These are phyloP conservation scores for Heteromurus nitidus DNA, from an alignment of 2,888 invertebrate species.

Conservation along the genomic window DNA sequence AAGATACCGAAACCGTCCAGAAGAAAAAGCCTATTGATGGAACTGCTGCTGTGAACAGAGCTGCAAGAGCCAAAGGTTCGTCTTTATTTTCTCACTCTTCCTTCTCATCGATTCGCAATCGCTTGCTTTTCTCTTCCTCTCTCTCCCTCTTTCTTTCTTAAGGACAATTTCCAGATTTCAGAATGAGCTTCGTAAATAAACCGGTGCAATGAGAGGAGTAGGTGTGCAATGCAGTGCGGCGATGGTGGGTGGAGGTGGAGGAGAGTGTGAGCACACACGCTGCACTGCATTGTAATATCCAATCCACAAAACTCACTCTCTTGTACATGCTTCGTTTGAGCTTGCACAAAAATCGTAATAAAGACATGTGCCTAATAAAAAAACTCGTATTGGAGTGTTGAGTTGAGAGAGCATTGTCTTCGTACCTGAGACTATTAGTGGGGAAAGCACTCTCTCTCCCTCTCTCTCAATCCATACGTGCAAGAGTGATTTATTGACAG, in stretches of 20 bases:
- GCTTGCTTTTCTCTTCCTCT: constrained; percentile 6
- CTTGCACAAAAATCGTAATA: too few relatives aligned
- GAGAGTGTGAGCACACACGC: neutral
- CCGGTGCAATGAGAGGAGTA: constrained; percentile 35
- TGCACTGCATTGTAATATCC: neutral
- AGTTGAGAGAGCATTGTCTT: too few relatives aligned
- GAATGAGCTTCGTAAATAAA: constrained; percentile 29
- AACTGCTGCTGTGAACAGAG: constrained; percentile 67
- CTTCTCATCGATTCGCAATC: constrained; percentile 40
- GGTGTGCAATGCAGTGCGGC: neutral
- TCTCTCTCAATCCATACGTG: constrained; percentile 36
- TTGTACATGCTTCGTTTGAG: too few relatives aligned
- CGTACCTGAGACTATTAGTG: neutral
- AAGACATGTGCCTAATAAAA: too few relatives aligned
- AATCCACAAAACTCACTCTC: too few relatives aligned
- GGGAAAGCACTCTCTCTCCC: neutral
- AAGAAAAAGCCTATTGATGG: constrained; percentile 70
- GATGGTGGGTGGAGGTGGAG: neutral
- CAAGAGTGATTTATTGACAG: constrained; percentile 62
- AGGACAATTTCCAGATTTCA: constrained; percentile 37
- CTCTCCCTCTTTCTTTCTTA: constrained; percentile 5
- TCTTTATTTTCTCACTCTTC: constrained; percentile 16
- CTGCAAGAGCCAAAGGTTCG: constrained; percentile 71
- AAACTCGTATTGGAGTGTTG: too few relatives aligned
- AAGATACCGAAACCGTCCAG: constrained; percentile 73